Conservation (phyloP, 1,140 invertebrate genomes). For the Colletes latitarsis region DNA sequence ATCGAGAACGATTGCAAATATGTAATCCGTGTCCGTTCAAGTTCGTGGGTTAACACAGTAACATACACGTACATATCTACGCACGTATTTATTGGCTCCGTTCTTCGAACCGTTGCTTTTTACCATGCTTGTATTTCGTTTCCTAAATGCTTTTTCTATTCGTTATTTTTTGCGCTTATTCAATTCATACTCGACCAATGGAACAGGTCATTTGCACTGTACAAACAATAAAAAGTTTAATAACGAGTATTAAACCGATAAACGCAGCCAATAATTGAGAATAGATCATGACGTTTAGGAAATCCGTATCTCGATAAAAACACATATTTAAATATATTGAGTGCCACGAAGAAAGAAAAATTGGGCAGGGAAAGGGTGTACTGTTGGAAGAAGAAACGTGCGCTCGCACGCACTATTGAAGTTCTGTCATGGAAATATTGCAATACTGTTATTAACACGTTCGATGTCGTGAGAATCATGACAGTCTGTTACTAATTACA, state of each 20-base stretch:
- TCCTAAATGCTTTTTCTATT: neutral
- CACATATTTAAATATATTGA: conserved; percentile 44
- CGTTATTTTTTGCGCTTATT: conserved; percentile 26
- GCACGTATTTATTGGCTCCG: conserved; percentile 22
- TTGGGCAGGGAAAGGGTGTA: neutral
- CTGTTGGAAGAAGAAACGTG: conserved; percentile 30
- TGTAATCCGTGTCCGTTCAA: conserved; percentile 9
- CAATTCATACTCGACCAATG: neutral
- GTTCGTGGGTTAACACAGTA: conserved; percentile 56
- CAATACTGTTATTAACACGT: neutral
- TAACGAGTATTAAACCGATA: conserved; percentile 10
- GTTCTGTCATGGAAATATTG: neutral
- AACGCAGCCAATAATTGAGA: conserved; percentile 33
- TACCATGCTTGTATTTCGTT: neutral
- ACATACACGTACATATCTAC: conserved; percentile 45
- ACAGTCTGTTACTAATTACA: too few relatives aligned
- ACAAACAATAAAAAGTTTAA: neutral
- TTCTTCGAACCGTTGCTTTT: conserved; percentile 14
- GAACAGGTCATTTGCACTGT: neutral
- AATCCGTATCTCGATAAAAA: conserved; percentile 49
- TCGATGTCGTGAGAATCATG: neutral
- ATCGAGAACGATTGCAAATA: neutral
- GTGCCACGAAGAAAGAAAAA: conserved; percentile 34
- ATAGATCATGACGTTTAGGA: conserved; percentile 54
- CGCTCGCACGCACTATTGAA: conserved; percentile 26